Evolutionary conservation across 2,888 invertebrate species (phyloP), one percentile per base, ranked within the genome.

Genomic region (Synergus itoensis): DNA sequence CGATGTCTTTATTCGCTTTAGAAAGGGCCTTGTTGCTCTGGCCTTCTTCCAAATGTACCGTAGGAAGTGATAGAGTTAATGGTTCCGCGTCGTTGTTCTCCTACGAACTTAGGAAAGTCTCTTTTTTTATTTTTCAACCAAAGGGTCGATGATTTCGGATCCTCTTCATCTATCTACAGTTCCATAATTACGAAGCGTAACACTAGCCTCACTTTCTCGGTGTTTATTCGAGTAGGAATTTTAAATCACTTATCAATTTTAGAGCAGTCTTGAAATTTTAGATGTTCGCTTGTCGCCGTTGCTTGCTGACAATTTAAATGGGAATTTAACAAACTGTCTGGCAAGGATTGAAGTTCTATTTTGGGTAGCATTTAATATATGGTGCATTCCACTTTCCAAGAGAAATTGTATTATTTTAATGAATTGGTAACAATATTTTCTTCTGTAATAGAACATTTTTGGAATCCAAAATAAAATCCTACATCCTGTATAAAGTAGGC

Each of bases 1-100:
- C 69, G 36, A 69, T 48, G 69, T 73, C 69, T 73, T 53, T 73
- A 73, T 73, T 73, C 53, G 53, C 48, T 53, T 73, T 73, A 48
- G 48, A 73, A 73, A 73, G 53, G 69, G 53, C 69, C 16, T 53
- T 48, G 53, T 9, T 73, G 48, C 69, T 48, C 36, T 67, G 69
- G 53, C 69, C 67, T 73, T 73, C 67, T 73, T 73, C 48, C 69
- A 73, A 73, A 73, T 73, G 69, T 48, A 73, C 48, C 45, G 67
- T 73, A 73, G 69, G 48, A 73, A 73, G 21, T 48, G 45, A 48
- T 45, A 69, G 16, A 69, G 18, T 57, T 57, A 57, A 69, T 69
- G 67, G 67, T 69, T 69, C 21, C 21, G 14, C 67, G 36, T 48
- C n/a, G 14, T 40, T 53, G 11, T 21, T 60, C 11, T 12, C 60